These are phyloP conservation scores for Andrena bucephala DNA, from an alignment of 2,888 invertebrate species.

Conservation along the genomic window DNA sequence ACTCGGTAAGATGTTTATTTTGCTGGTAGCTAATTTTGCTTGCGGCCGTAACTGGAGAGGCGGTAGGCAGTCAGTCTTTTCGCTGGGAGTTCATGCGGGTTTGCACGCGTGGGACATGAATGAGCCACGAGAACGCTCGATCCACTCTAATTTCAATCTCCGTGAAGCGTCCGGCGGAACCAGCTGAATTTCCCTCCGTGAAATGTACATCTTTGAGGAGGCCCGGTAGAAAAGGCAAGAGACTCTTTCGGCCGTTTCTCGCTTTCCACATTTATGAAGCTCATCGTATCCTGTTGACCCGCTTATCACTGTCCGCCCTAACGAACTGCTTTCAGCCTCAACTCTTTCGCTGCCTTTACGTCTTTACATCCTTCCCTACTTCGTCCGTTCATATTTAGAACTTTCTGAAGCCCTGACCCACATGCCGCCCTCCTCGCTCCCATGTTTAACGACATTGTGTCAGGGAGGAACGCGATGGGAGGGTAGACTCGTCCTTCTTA, in stretches of 20 bases:
- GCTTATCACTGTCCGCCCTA: slow-evolving; percentile 65
- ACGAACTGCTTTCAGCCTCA: slow-evolving; percentile 64
- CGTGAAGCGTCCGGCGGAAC: slow-evolving; percentile 9
- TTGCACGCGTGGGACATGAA: background rate
- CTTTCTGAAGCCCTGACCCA: slow-evolving; percentile 62
- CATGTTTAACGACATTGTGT: slow-evolving; percentile 54
- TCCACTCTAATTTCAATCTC: slow-evolving; percentile 41
- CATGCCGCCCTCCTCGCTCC: slow-evolving; percentile 21
- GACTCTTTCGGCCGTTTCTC: slow-evolving; percentile 55
- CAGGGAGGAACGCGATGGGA: background rate
- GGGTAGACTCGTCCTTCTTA: slow-evolving; percentile 1
- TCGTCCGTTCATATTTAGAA: slow-evolving; percentile 58
- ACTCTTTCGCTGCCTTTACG: slow-evolving; percentile 59
- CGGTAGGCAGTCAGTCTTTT: no score
- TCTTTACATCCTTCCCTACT: slow-evolving; percentile 55
- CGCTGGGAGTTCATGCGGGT: background rate
- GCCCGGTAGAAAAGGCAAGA: slow-evolving; percentile 17
- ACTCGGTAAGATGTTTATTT: no score
- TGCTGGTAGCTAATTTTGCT: no score
- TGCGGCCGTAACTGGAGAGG: no score
- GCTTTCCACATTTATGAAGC: slow-evolving; percentile 58
- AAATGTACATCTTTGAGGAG: slow-evolving; percentile 22
- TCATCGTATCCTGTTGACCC: slow-evolving; percentile 66
- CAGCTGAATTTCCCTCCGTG: slow-evolving; percentile 25
- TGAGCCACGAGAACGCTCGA: background rate